phyloP scores from a whole-genome alignment of 2,113 vertebrate genomes.

The Hystrix cristata region DNA sequence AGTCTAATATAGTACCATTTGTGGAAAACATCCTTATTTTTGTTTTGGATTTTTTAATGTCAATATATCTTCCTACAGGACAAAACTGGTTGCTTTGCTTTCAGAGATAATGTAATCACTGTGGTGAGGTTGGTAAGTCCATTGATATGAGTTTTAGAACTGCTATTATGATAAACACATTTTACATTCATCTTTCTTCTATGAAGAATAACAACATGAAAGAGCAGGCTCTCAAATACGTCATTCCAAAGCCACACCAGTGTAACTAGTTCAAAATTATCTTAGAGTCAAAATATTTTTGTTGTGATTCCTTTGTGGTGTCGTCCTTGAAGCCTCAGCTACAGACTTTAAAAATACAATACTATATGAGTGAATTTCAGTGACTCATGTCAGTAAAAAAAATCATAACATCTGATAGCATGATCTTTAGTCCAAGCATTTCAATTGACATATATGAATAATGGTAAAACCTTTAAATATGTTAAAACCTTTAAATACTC shows the following conservation, averaged over 20 bases:
- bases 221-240: background rate
- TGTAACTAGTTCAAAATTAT: background rate
- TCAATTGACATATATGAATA: background rate
- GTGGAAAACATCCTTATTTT: background rate
- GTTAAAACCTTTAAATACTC: background rate
- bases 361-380: background rate
- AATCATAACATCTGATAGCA: background rate
- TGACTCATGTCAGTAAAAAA: background rate
- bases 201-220: background rate
- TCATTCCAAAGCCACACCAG: background rate
- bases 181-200: constrained; percentile 35
- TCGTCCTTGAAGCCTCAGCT: background rate
- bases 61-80: background rate
- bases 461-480: background rate
- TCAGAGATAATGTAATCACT: background rate
- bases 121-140: background rate
- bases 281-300: background rate
- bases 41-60: background rate
- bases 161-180: constrained; percentile 25
- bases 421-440: background rate
- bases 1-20: background rate
- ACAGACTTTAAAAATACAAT: background rate
- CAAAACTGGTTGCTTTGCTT: background rate
- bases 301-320: background rate
- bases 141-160: background rate